These are phyloP conservation scores for Bombus impatiens DNA, from an alignment of 1,140 invertebrate genomes.

Conservation along the genomic window DNA sequence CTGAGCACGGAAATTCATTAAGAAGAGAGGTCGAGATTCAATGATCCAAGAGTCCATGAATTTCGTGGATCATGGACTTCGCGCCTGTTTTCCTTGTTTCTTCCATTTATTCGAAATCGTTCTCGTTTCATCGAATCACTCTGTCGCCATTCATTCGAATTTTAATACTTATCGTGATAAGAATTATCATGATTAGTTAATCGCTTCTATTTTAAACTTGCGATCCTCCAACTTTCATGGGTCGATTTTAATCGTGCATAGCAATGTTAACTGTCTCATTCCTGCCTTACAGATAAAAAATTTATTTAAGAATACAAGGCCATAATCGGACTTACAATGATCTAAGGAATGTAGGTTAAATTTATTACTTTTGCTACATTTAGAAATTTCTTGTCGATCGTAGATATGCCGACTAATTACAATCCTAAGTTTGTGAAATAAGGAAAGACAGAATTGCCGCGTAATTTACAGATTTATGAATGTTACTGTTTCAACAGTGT, in stretches of 20 bases:
- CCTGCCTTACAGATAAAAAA: too few species aligned
- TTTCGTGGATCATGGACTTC: background rate
- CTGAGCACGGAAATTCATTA: constrained; percentile 58
- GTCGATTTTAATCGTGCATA: background rate
- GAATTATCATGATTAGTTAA: background rate
- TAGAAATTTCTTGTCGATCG: background rate
- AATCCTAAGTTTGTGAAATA: background rate
- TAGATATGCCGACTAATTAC: background rate
- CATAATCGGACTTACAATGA: too few species aligned
- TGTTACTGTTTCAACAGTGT: background rate
- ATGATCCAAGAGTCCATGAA: constrained; percentile 31
- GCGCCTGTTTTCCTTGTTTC: background rate
- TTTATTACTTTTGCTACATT: background rate
- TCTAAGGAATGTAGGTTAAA: too few species aligned
- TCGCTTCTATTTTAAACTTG: background rate
- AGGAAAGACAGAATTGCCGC: background rate
- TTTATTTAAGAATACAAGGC: too few species aligned
- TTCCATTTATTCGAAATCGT: background rate
- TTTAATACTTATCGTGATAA: background rate
- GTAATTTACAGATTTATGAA: background rate
- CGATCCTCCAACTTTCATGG: background rate
- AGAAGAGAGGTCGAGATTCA: constrained; percentile 22
- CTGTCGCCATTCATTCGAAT: background rate
- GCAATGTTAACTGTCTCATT: too few species aligned
- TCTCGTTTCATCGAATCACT: background rate